These are phyloP conservation scores for Blastomussa wellsi DNA, from an alignment of 92 coral and sea anemone genomes.

Conservation along the genomic window DNA sequence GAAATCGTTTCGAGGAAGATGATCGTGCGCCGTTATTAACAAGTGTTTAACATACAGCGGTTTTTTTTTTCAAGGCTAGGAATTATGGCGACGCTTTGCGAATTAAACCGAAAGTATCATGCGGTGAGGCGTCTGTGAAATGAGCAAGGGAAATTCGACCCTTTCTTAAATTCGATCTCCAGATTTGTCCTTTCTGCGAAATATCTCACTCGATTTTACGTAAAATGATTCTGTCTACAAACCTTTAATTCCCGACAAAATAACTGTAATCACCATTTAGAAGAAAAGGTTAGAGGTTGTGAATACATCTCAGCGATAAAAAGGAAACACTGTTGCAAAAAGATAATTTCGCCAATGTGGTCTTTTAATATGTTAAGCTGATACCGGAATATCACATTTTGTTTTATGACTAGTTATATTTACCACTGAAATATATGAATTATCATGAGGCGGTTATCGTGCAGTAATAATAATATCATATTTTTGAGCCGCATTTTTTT, in stretches of 20 bases:
- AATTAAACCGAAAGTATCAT: constrained; percentile 5
- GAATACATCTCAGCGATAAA: neutral
- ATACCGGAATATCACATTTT: constrained; percentile 2
- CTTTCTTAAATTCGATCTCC: neutral
- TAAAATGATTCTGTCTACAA: neutral
- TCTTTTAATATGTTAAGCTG: neutral
- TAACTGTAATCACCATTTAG: neutral
- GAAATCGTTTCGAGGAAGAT: neutral
- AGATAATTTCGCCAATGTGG: neutral
- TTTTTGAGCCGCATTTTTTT: neutral
- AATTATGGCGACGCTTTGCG: constrained; percentile 7
- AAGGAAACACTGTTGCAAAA: neutral
- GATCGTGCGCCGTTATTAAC: constrained; percentile 16
- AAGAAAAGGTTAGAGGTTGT: neutral
- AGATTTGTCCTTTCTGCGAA: neutral
- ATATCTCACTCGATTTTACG: neutral
- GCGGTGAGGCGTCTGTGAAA: neutral
- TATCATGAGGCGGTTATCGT: neutral
- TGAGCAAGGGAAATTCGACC: neutral
- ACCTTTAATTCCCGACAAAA: neutral
- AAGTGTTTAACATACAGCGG: constrained; percentile 35
- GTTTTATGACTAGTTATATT: neutral
- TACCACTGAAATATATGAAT: neutral
- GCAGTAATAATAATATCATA: neutral
- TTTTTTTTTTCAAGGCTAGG: neutral